A percentile compares a stretch with the other conserved stretches of the same genome.
Conservation (phyloP, 1,140 invertebrate genomes). For the Telenomus remus region DNA sequence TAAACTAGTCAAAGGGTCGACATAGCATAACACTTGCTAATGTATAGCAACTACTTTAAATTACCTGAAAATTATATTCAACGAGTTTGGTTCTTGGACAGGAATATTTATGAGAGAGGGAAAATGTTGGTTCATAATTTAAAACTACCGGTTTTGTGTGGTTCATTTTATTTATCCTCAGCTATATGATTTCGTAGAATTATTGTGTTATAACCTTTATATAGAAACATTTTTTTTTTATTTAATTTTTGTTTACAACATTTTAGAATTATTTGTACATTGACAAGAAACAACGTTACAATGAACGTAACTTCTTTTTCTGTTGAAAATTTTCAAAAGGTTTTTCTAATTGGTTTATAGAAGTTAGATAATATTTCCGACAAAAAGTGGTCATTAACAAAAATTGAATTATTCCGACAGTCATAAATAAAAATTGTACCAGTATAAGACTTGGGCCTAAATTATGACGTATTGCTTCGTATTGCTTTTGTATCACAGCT, state of each 20-base stretch:
- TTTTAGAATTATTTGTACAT: too few relatives aligned
- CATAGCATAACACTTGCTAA: background rate
- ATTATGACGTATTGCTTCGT: conserved; percentile 28
- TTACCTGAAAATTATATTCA: conserved; percentile 1
- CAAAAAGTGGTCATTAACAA: too few relatives aligned
- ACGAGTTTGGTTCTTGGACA: background rate
- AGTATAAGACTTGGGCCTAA: conserved; percentile 16
- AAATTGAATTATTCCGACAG: too few relatives aligned
- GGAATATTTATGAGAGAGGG: background rate
- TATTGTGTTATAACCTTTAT: background rate
- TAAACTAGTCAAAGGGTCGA: background rate
- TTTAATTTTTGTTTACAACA: too few relatives aligned
- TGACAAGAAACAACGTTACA: too few relatives aligned
- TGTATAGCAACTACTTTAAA: background rate
- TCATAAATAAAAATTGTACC: too few relatives aligned
- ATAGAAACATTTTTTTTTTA: background rate
- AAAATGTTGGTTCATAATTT: background rate
- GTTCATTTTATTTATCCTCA: background rate
- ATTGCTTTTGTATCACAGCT: conserved; percentile 21
- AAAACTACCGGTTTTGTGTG: background rate
- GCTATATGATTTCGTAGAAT: background rate
- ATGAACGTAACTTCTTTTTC: too few relatives aligned
- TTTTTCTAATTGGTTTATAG: too few relatives aligned
- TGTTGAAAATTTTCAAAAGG: too few relatives aligned
- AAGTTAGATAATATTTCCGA: too few relatives aligned